These are phyloP conservation scores for Dryadula phaetusa DNA, from an alignment of 2,888 invertebrate genomes.

Conservation along the genomic window DNA sequence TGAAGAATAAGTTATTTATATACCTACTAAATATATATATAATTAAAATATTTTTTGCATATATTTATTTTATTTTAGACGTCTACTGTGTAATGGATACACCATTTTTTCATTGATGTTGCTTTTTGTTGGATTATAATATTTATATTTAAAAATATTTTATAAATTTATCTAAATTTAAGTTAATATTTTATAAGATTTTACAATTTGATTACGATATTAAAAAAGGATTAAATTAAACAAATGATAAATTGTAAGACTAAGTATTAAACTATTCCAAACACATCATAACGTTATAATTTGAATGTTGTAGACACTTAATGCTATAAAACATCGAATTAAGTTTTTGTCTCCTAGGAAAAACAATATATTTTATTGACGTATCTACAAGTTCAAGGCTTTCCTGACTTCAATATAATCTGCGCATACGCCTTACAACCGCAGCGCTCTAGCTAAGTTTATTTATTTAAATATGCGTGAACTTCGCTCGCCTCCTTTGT, in stretches of 20 bases:
- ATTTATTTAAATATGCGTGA: slow-evolving; percentile 79
- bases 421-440: slow-evolving; percentile 55
- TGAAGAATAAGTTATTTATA: slow-evolving; percentile 2
- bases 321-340: neutral
- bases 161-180: neutral
- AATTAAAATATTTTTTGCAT: neutral
- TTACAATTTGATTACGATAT: neutral
- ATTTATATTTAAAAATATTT: neutral
- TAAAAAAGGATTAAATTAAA: neutral
- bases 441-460: slow-evolving; percentile 64
- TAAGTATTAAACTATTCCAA: neutral
- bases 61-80: neutral
- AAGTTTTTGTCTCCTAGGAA: slow-evolving; percentile 11
- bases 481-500: slow-evolving; percentile 72
- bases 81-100: too few species aligned
- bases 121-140: neutral
- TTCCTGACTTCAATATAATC: slow-evolving; percentile 45
- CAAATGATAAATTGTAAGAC: neutral
- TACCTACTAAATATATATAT: neutral
- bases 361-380: slow-evolving; percentile 38
- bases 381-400: slow-evolving; percentile 46
- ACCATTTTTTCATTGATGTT: neutral
- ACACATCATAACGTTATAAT: neutral
- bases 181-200: neutral
- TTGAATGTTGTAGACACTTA: neutral